Conservation (phyloP, 2,797 vertebrate species). For the Heteromormyrus szaboi region DNA sequence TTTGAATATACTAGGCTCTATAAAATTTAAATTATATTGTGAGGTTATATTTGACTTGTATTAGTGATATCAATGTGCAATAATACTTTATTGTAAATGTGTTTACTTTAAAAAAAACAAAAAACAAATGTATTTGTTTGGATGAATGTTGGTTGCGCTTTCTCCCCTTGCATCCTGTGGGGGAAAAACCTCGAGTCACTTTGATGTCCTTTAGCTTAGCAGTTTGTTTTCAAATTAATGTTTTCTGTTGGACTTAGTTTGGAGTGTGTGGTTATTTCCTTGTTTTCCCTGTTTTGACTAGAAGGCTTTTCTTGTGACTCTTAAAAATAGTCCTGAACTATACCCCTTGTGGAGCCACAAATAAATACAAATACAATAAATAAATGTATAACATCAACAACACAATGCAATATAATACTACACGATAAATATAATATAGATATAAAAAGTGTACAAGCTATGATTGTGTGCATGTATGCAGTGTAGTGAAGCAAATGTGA, state of each 20-base stretch:
- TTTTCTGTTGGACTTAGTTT: not conserved
- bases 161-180: not conserved
- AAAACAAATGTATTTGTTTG: not conserved
- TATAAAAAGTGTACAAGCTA: not conserved
- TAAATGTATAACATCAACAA: not conserved
- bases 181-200: not conserved
- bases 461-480: not conserved
- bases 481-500: not conserved
- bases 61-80: not conserved
- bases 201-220: not conserved
- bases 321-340: not conserved
- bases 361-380: not conserved
- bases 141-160: not conserved
- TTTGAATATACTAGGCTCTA: not conserved
- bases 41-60: not conserved
- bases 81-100: not conserved
- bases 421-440: not conserved
- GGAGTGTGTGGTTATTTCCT: not conserved
- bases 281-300: not conserved
- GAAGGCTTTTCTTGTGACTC: not conserved
- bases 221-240: not conserved
- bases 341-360: not conserved
- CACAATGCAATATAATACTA: not conserved
- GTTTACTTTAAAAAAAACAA: not conserved
- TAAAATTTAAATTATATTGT: not conserved